Base-by-base conservation (phyloP, 1,140 invertebrate genomes). In the Proales similis region DNA sequence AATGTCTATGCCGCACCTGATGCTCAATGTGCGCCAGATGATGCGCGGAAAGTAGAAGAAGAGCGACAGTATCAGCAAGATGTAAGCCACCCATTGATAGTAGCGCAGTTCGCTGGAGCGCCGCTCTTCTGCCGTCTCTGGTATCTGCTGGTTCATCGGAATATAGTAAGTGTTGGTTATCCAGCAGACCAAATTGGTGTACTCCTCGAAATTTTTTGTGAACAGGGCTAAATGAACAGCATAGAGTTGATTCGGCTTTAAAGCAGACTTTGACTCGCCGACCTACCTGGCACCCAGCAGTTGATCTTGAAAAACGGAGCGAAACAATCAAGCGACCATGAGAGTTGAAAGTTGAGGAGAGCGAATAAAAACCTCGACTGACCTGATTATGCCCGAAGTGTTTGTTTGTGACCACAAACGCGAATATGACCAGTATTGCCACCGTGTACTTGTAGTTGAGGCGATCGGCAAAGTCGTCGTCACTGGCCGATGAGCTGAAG, bases 381-480 rank as follows among this genome's bases (percentile, higher is more conserved):
- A 93, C 92, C 12, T 89, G 89, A 65, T 87, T 83, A 11, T 89
- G 88, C 3, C 91, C 87, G 72, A 85, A 91, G 75, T 92, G 89
- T 12, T 83, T 85, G 39, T 88, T 88, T 0, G 89, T 90, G 64
- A 93, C 86, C 62, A 92, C 83, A 63, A 92, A 71, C 24, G 88
- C 90, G 71, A 86, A 90, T 24, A 84, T 83, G 65, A 91, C 79
- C 63, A 94, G 77, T 29, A 91, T 72, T 7, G 85, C 86, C 14
- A 87, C 85, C 4, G 89, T 92, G 73, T 92, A 90, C 22, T 86
- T 76, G 74, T 89, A 91, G 78, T 92, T 89, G 69, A 92, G 79
- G 24, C 88, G 81, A 73, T 67, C 66, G 6, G 62, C 48, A 48
- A 64, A 43, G 36, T 67, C 66, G 29, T 67, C 64, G 49, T 66